Base-by-base conservation (phyloP, 2,797 vertebrate genomes). In the Carapus acus region DNA sequence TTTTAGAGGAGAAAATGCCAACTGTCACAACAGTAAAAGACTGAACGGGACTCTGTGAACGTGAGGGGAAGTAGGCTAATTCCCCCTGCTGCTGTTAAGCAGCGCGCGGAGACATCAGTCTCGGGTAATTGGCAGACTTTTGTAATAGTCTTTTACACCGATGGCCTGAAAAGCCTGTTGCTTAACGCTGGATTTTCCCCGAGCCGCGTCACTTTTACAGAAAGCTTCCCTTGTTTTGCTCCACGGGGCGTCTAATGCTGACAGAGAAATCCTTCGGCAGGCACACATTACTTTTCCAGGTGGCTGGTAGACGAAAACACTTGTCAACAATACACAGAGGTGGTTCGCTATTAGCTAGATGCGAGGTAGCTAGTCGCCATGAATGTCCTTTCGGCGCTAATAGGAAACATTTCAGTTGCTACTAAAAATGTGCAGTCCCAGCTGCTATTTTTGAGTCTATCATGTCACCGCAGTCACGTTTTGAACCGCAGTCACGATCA, bases 31-130 rank as follows among this genome's bases (percentile, higher is more conserved):
- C 41, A 41, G 51, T 55, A 54, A 53, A 62, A 51, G 63, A 57
- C 49, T 43, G 38, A 76, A 56, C 46, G 44, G 57, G 49, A 52
- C 66, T 39, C 41, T 23, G 54, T 64, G 60, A 69, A 67, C 52
- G 59, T 48, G 45, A 68, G 41, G 41, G 40, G 60, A 72, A 60
- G 57, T 19, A 49, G 78, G 37, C 60, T 40, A 36, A 76, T 59
- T 77, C 77, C 54, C 59, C 17, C 62, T 65, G 67, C 62, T 49
- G 70, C 65, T 61, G 57, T 69, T 79, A 33, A 74, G 63, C 55
- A 57, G 49, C 54, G 45, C 57, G 69, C 45, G 49, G 40, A 65
- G 49, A 57, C 58, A 53, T 68, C 51, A 49, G 53, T 65, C 45
- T 66, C 31, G 54, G 53, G 40, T 73, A 71, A 76, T 69, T 74